Base-by-base conservation (phyloP, 2,888 invertebrate genomes). In the Drosophila nigritarsus region DNA sequence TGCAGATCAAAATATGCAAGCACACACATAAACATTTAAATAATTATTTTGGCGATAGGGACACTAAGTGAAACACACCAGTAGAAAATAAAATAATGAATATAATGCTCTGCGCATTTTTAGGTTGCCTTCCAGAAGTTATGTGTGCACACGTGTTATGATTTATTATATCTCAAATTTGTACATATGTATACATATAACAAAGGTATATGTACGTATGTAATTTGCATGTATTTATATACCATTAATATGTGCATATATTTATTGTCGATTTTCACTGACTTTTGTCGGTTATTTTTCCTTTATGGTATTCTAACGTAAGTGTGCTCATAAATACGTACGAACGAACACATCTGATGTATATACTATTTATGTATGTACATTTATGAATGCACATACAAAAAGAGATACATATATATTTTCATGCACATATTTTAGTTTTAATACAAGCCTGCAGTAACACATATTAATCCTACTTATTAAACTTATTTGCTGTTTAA, bases 101-200 rank as follows among this genome's bases (percentile, higher is more conserved):
- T 13, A 45, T 45, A 45, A 24, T 45, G 20, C 3, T 24, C 20
- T 45, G 13, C 45, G 45, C 20, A 45, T 45, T 45, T 45, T 45
- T 24, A 24, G 45, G 20, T 30, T 30, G 30, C 13, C n/a, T 45
- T 45, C 45, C 45, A 24, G 45, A 30, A 30, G 50, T 27, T 18
- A 49, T 50, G 29, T 51, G 30, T 51, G 50, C 30, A 51, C 50
- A 51, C 50, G 50, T 51, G 50, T 51, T 51, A 50, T 30, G n/a
- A 13, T 30, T 27, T 27, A 51, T 51, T 30, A 30, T 30, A 51
- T 29, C 13, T 30, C n/a, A 50, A 50, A 30, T 30, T n/a, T 50
- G n/a, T 30, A n/a, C 30, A n/a, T n/a, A n/a, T 11, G 11, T 50
- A n/a, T 7, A 13, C 45, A 20, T 45, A 45, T 45, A 45, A 15